phyloP scores from a whole-genome alignment of 2,888 invertebrate species.

The Lydus trimaculatus region DNA sequence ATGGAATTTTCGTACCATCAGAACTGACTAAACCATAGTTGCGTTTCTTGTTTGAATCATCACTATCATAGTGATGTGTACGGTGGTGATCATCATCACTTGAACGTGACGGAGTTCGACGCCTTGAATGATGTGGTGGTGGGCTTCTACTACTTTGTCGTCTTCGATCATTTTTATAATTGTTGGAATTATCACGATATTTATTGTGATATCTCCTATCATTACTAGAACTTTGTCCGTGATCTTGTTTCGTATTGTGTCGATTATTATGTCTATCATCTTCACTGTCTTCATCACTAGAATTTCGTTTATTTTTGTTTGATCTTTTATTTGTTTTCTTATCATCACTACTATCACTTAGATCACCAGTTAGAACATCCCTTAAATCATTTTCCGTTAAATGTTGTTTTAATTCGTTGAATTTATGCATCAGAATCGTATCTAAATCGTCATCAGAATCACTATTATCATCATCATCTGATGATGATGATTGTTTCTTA shows the following conservation, averaged over 20 bases:
- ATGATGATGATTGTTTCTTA: slow-evolving; percentile 26
- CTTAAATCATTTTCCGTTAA: slow-evolving; percentile 58
- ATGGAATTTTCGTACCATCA: slow-evolving; percentile 55
- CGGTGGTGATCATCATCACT: slow-evolving; percentile 31
- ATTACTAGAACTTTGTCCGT: slow-evolving; percentile 9
- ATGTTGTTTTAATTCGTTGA: slow-evolving; percentile 70
- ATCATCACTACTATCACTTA: slow-evolving; percentile 24
- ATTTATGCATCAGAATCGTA: slow-evolving; percentile 73
- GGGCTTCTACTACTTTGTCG: slow-evolving; percentile 15
- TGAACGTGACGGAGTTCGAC: neutral
- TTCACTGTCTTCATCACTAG: slow-evolving; percentile 17
- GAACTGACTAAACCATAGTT: slow-evolving; percentile 58
- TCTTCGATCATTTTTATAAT: slow-evolving; percentile 26
- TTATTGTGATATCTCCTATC: neutral
- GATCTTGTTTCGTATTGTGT: slow-evolving; percentile 19
- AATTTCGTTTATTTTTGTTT: slow-evolving; percentile 13
- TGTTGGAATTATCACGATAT: slow-evolving; percentile 14
- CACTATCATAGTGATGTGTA: slow-evolving; percentile 39
- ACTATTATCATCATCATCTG: slow-evolving; percentile 38
- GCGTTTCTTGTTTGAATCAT: slow-evolving; percentile 39
- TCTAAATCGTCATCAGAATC: slow-evolving; percentile 60
- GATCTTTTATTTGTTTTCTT: slow-evolving; percentile 35
- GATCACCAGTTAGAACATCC: slow-evolving; percentile 56
- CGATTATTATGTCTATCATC: slow-evolving; percentile 13
- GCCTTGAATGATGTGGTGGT: neutral